Conservation (phyloP, 2,888 invertebrate genomes). For the Diarsia mendica region DNA sequence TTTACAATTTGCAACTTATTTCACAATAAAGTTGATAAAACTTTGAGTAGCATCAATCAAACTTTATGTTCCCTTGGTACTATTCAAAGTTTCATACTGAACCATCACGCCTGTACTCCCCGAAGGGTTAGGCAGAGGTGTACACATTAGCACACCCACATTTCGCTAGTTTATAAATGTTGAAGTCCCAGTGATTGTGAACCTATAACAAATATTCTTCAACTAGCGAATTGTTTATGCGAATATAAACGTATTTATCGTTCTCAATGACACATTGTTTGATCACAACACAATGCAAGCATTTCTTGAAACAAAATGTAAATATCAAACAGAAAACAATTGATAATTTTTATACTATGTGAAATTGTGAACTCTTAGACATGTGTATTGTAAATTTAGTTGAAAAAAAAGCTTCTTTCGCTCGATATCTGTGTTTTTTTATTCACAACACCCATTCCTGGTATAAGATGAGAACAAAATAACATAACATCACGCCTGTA, state of each 20-base stretch:
- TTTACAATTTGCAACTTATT: slow-evolving; percentile 3
- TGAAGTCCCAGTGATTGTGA: not conserved
- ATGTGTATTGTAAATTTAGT: slow-evolving; percentile 86
- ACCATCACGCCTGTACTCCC: no score
- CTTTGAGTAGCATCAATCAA: slow-evolving; percentile 10
- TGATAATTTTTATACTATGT: slow-evolving; percentile 78
- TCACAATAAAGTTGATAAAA: not conserved
- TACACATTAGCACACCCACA: no score
- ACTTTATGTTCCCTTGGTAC: not conserved
- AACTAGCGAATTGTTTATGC: slow-evolving; percentile 25
- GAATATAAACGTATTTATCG: slow-evolving; percentile 63
- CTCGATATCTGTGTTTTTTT: slow-evolving; percentile 80
- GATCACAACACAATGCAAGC: slow-evolving; percentile 56
- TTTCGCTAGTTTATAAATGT: no score
- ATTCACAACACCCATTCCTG: slow-evolving; percentile 65
- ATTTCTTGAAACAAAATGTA: slow-evolving; percentile 71
- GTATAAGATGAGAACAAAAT: not conserved
- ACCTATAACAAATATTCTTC: slow-evolving; percentile 29
- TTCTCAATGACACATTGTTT: slow-evolving; percentile 48
- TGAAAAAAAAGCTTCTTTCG: slow-evolving; percentile 89
- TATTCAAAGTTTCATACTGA: slow-evolving; percentile 15
- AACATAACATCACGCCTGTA: no score
- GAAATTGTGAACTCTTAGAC: slow-evolving; percentile 74
- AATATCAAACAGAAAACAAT: slow-evolving; percentile 77
- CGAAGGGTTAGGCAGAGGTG: no score